Evolutionary conservation across 2,888 invertebrate genomes (phyloP).

Genomic region (Herminia tarsipennalis): DNA sequence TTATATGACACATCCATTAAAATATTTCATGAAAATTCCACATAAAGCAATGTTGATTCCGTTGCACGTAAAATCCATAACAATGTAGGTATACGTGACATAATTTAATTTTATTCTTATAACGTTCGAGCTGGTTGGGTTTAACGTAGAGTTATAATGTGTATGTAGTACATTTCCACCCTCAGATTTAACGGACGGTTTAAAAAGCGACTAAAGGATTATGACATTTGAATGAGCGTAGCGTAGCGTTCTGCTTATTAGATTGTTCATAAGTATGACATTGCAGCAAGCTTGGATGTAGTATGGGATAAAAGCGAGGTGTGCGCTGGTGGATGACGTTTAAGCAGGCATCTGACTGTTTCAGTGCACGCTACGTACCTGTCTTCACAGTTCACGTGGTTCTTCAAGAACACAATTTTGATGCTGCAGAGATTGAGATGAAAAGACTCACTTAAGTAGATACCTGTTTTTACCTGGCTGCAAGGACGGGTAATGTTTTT

Average conservation of each 20-base stretch:
- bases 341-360: too few relatives aligned
- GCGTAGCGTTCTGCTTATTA: background rate
- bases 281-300: too few relatives aligned
- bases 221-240: conserved; percentile 9
- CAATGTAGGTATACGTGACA: conserved; percentile 17
- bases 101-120: conserved; percentile 21
- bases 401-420: too few relatives aligned
- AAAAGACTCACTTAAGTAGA: too few relatives aligned
- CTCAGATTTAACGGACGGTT: conserved; percentile 5
- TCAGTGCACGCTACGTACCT: too few relatives aligned
- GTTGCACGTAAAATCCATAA: conserved; percentile 19
- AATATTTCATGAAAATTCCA: conserved; percentile 6
- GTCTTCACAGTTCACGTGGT: too few relatives aligned
- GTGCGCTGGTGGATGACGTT: too few relatives aligned
- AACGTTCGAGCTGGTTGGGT: conserved; percentile 13
- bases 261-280: too few relatives aligned
- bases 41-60: conserved; percentile 10
- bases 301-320: too few relatives aligned
- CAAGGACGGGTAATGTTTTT: too few relatives aligned
- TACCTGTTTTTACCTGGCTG: too few relatives aligned
- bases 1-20: conserved; percentile 4
- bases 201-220: conserved; percentile 11
- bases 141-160: conserved; percentile 12
- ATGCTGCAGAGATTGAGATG: too few relatives aligned
- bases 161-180: conserved; percentile 7